Percentiles rank a stretch among this genome's conserved stretches.
Evolutionary conservation across 1,140 invertebrate genomes (phyloP).

Genomic region (Mycetomoellerius zeteki): DNA sequence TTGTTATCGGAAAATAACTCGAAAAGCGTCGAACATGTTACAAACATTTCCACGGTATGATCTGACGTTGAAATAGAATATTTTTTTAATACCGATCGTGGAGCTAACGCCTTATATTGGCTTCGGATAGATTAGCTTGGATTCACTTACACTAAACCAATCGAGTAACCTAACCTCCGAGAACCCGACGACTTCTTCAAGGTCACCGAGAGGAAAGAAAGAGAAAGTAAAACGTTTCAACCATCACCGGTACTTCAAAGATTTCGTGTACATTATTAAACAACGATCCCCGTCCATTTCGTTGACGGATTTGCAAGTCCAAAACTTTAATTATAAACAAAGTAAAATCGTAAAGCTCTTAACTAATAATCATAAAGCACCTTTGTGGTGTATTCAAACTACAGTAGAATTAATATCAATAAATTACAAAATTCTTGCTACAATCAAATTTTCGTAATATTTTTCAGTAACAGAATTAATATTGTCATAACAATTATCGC

Average conservation of each 20-base stretch:
- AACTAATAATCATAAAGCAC: neutral
- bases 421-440: neutral
- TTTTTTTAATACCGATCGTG: slow-evolving; percentile 5
- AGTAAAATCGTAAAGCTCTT: neutral
- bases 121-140: slow-evolving; percentile 57
- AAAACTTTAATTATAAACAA: neutral
- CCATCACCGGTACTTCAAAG: slow-evolving; percentile 4
- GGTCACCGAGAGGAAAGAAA: slow-evolving; percentile 42
- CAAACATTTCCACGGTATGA: neutral
- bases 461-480: neutral
- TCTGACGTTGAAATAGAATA: neutral
- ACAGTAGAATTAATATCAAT: neutral
- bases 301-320: neutral
- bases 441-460: neutral
- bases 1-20: neutral
- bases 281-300: neutral
- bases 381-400: neutral
- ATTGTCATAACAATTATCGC: neutral
- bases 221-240: slow-evolving; percentile 34
- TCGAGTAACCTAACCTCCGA: slow-evolving; percentile 66
- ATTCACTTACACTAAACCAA: slow-evolving; percentile 68
- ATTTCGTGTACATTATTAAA: slow-evolving; percentile 16
- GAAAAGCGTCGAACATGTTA: neutral
- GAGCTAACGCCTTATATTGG: slow-evolving; percentile 24
- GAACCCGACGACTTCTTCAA: slow-evolving; percentile 63